Evolutionary conservation across 2,888 invertebrate species (phyloP).

Genomic region (Lasioglossum morio): DNA sequence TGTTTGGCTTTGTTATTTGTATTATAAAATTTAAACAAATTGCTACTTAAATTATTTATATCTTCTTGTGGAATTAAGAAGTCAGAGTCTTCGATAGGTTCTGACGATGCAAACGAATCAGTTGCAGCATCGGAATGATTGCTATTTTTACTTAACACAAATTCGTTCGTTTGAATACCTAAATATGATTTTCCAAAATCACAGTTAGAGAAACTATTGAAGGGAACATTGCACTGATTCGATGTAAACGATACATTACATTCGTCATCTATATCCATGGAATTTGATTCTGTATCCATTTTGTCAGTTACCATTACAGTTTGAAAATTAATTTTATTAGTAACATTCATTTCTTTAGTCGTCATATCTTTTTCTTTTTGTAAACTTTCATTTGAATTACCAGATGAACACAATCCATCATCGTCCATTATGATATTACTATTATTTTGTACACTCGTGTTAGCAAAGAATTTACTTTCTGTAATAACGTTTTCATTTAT

Average conservation of each 20-base stretch:
- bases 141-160: background rate
- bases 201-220: slow-evolving; percentile 17
- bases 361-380: background rate
- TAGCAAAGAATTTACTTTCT: slow-evolving; percentile 80
- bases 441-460: slow-evolving; percentile 16
- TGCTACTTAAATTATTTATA: slow-evolving; percentile 21
- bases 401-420: background rate
- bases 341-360: background rate
- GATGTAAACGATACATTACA: slow-evolving; percentile 12
- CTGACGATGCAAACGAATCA: slow-evolving; percentile 2
- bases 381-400: slow-evolving; percentile 1
- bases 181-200: slow-evolving; percentile 33
- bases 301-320: slow-evolving; percentile 3
- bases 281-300: slow-evolving; percentile 12
- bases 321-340: slow-evolving; percentile 7
- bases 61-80: slow-evolving; percentile 48
- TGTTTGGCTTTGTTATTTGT: slow-evolving; percentile 2
- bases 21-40: slow-evolving; percentile 35
- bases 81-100: slow-evolving; percentile 42
- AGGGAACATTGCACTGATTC: slow-evolving; percentile 4
- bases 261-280: slow-evolving; percentile 38
- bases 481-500: slow-evolving; percentile 73
- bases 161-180: background rate
- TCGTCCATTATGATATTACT: background rate
- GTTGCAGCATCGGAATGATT: background rate